A percentile compares a stretch with the other conserved stretches of the same genome.
phyloP scores from a whole-genome alignment of 2,113 vertebrate species.

The Sceloporus undulatus region DNA sequence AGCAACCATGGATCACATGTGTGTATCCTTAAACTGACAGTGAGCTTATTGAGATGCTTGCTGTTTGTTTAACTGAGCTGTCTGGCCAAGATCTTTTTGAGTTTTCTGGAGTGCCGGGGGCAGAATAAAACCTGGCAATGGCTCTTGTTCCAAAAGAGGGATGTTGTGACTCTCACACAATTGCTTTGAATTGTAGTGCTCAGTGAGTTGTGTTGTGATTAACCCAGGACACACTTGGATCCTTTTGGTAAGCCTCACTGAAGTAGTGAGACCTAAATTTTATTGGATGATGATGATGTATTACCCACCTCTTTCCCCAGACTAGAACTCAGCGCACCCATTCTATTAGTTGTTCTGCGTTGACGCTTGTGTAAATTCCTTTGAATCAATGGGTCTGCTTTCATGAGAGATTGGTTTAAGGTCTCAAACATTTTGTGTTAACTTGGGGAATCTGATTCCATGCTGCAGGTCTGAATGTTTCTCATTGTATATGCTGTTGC shows the following conservation, averaged over 20 bases:
- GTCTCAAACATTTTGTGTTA: no score
- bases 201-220: background rate
- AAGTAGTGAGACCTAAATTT: no score
- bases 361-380: no score
- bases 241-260: no score
- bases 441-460: background rate
- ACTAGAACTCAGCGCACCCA: no score
- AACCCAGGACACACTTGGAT: background rate
- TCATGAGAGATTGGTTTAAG: no score
- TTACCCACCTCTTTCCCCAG: no score
- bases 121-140: conserved; percentile 4
- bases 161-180: background rate
- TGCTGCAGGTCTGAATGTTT: background rate
- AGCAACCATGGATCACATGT: background rate
- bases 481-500: background rate
- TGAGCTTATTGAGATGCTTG: conserved; percentile 14
- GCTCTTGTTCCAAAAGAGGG: background rate
- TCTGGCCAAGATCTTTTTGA: background rate
- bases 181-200: background rate
- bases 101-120: background rate
- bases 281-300: no score
- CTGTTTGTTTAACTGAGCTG: conserved; percentile 52
- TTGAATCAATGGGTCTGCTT: no score
- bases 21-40: conserved; percentile 2
- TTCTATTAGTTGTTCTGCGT: no score